Base-by-base conservation (phyloP, 2,113 vertebrate species). In the Lathamus discolor region DNA sequence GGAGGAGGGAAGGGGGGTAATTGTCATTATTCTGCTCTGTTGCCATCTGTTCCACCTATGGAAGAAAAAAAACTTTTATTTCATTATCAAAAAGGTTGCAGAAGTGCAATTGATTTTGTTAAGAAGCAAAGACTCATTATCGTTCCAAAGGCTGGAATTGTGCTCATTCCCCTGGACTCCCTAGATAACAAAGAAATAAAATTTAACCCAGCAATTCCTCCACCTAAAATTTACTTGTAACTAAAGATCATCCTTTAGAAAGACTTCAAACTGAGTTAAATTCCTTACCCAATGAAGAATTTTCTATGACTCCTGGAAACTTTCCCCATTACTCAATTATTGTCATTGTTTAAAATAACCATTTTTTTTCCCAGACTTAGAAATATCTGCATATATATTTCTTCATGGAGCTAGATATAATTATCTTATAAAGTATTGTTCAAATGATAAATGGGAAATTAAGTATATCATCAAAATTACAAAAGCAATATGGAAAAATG, bases 61-160 rank as follows among this genome's bases (percentile, higher is more conserved):
- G 69, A 96, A 94, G 63, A 77, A 80, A 93, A 93, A 90, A 82
- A 6, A 0, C 81, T 91, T 92, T 87, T 78, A 91, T 90, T 94
- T 92, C 91, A 94, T 95, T 92, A 93, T 91, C 81, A 96, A 95
- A 96, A 93, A 90, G 87, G 83, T 83, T 96, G 83, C 59, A 95
- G 61, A 95, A 93, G 86, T 86, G 68, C 76, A 90, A 97, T 92
- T 81, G 83, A 92, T 93, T 92, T 92, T 67, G 78, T 92, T 93
- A 95, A 92, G 88, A 86, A 90, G 88, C 31, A 94, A 94, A 74
- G 90, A 81, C 55, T 96, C 90, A 78, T 94, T 90, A 94, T 79
- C 9, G 3, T 89, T 95, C 90, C 8, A 12, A 91, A 84, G 92
- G 46, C 90, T 95, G 74, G 43, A 93, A 78, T 90, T 93, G 80